Percentiles rank a stretch among this genome's conserved stretches.
Conservation (phyloP, 2,113 vertebrate species). For the Willisornis vidua region DNA sequence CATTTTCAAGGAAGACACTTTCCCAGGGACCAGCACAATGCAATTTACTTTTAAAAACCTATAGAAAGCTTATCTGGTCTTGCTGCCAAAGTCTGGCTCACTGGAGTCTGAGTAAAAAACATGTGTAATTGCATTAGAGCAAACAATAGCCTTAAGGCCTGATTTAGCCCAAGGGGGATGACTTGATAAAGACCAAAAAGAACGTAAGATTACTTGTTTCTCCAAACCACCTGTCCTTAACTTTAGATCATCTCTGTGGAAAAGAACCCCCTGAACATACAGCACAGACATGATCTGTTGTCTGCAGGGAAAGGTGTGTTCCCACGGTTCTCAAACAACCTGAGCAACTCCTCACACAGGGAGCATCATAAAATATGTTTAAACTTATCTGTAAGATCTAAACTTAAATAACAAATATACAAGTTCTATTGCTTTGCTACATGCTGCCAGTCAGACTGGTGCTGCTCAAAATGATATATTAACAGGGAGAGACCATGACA, state of each 20-base stretch:
- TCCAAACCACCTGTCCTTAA: slow-evolving; percentile 66
- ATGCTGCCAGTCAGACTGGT: neutral
- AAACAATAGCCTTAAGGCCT: slow-evolving; percentile 66
- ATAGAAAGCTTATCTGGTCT: slow-evolving; percentile 53
- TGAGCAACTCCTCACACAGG: neutral
- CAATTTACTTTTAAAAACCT: slow-evolving; percentile 54
- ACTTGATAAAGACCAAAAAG: slow-evolving; percentile 61
- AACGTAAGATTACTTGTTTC: slow-evolving; percentile 59
- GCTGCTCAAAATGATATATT: neutral
- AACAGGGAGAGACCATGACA: neutral
- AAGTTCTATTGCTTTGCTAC: neutral
- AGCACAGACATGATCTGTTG: slow-evolving; percentile 10
- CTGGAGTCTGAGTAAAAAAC: slow-evolving; percentile 49
- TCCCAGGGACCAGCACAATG: slow-evolving; percentile 65
- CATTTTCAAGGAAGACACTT: slow-evolving; percentile 70
- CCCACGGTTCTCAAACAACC: slow-evolving; percentile 69
- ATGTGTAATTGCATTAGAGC: slow-evolving; percentile 69
- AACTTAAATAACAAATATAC: neutral
- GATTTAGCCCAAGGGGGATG: slow-evolving; percentile 53
- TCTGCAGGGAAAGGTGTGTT: slow-evolving; percentile 44
- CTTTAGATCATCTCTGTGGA: slow-evolving; percentile 30
- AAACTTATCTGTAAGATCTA: neutral
- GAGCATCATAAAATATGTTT: neutral
- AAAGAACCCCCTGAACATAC: slow-evolving; percentile 7
- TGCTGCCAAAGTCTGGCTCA: slow-evolving; percentile 51